A percentile compares a stretch with the other conserved stretches of the same genome.
These are phyloP conservation scores for Mobula birostris DNA, from an alignment of 2,113 vertebrate species.

Conservation along the genomic window DNA sequence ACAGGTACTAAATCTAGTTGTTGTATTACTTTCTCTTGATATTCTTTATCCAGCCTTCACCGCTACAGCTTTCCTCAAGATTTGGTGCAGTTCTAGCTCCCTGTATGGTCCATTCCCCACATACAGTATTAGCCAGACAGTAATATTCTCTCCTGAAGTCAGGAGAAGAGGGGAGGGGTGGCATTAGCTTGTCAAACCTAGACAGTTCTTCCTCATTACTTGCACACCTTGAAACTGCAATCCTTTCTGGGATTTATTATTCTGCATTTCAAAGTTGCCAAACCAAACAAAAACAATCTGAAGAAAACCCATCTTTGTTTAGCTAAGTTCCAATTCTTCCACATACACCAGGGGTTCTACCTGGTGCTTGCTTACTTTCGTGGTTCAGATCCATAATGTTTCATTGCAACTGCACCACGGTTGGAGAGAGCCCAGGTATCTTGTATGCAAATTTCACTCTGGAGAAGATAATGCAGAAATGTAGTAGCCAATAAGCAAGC, in stretches of 20 bases:
- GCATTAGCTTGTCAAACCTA: background rate
- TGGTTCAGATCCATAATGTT: background rate
- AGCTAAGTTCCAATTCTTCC: background rate
- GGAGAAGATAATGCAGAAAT: too few relatives aligned
- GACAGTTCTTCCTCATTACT: background rate
- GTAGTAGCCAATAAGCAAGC: too few relatives aligned
- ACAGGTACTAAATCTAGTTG: background rate
- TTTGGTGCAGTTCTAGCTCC: background rate
- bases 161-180: background rate
- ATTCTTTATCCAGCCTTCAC: background rate
- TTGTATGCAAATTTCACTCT: background rate
- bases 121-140: background rate
- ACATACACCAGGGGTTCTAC: background rate
- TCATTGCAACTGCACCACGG: background rate
- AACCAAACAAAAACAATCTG: too few relatives aligned
- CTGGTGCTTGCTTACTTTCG: background rate
- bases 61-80: background rate
- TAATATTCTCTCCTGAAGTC: background rate
- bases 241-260: background rate
- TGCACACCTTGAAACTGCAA: background rate
- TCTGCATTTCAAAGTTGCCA: background rate
- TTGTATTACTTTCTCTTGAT: background rate
- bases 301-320: background rate
- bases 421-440: background rate
- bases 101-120: background rate